These are phyloP conservation scores for Natator depressus DNA, from an alignment of 2,113 vertebrate genomes.

Conservation along the genomic window DNA sequence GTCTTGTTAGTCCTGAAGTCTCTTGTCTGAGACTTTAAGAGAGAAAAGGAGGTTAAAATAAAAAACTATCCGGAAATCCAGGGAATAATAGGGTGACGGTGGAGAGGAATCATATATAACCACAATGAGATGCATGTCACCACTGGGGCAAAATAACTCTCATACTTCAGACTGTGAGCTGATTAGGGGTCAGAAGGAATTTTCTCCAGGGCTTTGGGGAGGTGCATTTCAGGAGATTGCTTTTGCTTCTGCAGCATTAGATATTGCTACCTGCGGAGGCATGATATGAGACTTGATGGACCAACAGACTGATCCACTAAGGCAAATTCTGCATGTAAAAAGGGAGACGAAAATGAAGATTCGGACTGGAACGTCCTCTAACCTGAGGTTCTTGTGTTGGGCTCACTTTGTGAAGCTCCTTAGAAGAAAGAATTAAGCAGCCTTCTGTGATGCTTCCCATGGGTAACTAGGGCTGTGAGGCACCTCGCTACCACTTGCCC, in stretches of 20 bases:
- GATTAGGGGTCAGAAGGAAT: background rate
- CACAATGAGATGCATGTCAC: background rate
- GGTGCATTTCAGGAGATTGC: background rate
- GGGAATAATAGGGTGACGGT: background rate
- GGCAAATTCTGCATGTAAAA: background rate
- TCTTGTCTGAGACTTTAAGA: background rate
- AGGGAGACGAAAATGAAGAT: background rate
- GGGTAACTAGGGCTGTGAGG: background rate
- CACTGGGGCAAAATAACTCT: background rate
- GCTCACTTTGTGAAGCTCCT: background rate
- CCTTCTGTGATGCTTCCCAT: background rate
- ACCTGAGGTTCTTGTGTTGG: background rate
- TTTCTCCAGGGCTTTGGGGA: background rate
- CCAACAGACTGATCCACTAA: background rate
- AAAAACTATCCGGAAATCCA: background rate
- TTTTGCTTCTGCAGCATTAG: background rate
- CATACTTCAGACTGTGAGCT: background rate
- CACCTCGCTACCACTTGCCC: background rate
- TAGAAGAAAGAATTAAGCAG: background rate
- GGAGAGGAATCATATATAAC: background rate
- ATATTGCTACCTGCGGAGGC: background rate
- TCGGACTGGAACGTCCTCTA: background rate
- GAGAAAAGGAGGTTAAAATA: background rate
- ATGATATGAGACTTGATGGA: background rate
- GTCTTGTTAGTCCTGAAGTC: background rate